phyloP scores from a whole-genome alignment of 2,113 vertebrate genomes.

The Cebus imitator region DNA sequence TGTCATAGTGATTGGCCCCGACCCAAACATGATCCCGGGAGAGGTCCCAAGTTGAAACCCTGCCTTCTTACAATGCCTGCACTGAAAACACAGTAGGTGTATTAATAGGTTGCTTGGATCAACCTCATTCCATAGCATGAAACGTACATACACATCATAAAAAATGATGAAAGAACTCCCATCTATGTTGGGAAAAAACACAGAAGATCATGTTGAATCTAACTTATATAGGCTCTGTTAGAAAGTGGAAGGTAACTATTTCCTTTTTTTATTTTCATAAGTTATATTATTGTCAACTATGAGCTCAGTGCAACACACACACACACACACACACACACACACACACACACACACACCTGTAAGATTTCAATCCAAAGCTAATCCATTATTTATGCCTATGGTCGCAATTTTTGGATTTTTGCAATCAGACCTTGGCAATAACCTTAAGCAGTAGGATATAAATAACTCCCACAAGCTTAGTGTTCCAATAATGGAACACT shows the following conservation, averaged over 20 bases:
- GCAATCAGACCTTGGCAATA: no score
- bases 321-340: background rate
- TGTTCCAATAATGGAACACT: no score
- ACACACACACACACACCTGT: background rate
- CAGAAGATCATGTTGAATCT: slow-evolving; percentile 1
- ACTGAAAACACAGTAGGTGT: background rate
- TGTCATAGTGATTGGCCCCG: background rate
- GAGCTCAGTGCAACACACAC: background rate
- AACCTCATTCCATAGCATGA: background rate
- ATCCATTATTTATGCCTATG: background rate
- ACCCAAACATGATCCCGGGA: background rate
- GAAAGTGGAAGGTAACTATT: background rate
- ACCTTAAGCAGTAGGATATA: no score
- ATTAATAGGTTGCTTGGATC: slow-evolving; percentile 21
- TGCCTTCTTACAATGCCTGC: background rate
- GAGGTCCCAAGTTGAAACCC: background rate
- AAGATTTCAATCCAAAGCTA: background rate
- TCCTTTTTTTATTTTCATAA: background rate
- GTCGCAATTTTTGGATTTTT: no score
- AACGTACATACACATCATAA: background rate
- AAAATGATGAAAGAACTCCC: slow-evolving; percentile 25
- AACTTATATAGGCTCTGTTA: background rate
- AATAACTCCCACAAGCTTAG: no score
- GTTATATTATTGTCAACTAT: background rate
- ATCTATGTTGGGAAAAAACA: background rate